Percentiles rank a stretch among this genome's conserved stretches.
These are phyloP conservation scores for Micrasema longulum DNA, from an alignment of 1,140 invertebrate genomes.

Conservation along the genomic window DNA sequence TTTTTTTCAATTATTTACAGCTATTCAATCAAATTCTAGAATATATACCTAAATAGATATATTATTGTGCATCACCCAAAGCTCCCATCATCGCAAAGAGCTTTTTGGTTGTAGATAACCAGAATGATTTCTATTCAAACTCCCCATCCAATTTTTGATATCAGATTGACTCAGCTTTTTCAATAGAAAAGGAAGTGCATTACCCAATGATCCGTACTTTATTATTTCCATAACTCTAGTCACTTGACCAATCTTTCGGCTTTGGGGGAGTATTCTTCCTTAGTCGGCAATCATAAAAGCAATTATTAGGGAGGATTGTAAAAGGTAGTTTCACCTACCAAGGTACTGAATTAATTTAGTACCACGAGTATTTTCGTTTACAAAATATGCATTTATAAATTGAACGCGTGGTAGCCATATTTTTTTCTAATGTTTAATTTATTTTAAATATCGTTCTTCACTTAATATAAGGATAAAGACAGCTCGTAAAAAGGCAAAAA, in stretches of 20 bases:
- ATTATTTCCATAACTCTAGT: conserved; percentile 32
- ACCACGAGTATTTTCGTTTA: background rate
- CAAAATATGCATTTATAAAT: background rate
- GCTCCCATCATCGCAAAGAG: background rate
- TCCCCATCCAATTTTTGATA: conserved; percentile 15
- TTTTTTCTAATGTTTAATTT: background rate
- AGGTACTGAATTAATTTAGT: background rate
- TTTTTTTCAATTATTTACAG: too few relatives aligned
- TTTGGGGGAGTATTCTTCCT: background rate
- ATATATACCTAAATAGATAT: background rate
- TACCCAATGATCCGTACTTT: conserved; percentile 27
- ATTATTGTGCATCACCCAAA: background rate
- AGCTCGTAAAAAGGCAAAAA: background rate
- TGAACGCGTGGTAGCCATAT: too few relatives aligned
- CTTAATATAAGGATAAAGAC: background rate
- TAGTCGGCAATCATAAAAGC: background rate
- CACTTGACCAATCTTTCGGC: conserved; percentile 24
- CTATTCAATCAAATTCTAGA: background rate
- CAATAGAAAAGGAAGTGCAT: conserved; percentile 25
- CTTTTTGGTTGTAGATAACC: background rate
- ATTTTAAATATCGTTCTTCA: background rate
- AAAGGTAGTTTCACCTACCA: background rate
- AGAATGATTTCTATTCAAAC: conserved; percentile 9
- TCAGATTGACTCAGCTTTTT: conserved; percentile 24
- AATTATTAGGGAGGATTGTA: background rate